phyloP scores from a whole-genome alignment of 2,113 vertebrate species.

The Cavia porcellus region DNA sequence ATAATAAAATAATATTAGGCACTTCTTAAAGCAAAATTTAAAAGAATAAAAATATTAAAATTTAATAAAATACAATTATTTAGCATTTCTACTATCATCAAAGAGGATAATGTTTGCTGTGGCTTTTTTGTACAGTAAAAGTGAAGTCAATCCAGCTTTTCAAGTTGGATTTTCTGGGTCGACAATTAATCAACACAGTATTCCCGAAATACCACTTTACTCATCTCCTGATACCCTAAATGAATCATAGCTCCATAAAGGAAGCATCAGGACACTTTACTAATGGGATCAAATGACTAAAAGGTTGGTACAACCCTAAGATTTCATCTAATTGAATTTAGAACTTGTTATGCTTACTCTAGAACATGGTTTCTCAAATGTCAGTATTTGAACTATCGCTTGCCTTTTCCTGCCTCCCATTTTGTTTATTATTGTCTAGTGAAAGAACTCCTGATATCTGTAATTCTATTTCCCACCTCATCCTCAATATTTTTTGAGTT shows the following conservation, averaged over 20 bases:
- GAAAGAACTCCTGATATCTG: neutral
- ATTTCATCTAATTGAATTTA: slow-evolving; percentile 67
- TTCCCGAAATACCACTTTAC: slow-evolving; percentile 62
- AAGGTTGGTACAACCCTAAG: slow-evolving; percentile 6
- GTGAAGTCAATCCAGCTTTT: slow-evolving; percentile 55
- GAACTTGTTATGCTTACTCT: slow-evolving; percentile 47
- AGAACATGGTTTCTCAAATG: slow-evolving; percentile 14
- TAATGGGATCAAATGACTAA: slow-evolving; percentile 62
- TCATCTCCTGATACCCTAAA: slow-evolving; percentile 39
- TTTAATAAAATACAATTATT: neutral
- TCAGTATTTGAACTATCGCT: neutral
- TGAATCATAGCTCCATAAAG: slow-evolving; percentile 73
- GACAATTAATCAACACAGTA: slow-evolving; percentile 64
- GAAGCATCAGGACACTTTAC: slow-evolving; percentile 9
- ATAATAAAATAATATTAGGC: neutral
- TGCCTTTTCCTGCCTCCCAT: neutral
- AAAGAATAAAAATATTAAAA: slow-evolving; percentile 33
- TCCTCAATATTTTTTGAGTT: neutral
- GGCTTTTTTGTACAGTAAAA: slow-evolving; percentile 7
- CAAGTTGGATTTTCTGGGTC: slow-evolving; percentile 41
- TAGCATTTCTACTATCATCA: neutral
- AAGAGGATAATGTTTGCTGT: neutral
- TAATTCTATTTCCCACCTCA: neutral
- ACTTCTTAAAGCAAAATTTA: neutral
- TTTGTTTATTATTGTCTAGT: neutral